Conservation (phyloP, 2,888 invertebrate species). For the Macrosoma leucophasiata region DNA sequence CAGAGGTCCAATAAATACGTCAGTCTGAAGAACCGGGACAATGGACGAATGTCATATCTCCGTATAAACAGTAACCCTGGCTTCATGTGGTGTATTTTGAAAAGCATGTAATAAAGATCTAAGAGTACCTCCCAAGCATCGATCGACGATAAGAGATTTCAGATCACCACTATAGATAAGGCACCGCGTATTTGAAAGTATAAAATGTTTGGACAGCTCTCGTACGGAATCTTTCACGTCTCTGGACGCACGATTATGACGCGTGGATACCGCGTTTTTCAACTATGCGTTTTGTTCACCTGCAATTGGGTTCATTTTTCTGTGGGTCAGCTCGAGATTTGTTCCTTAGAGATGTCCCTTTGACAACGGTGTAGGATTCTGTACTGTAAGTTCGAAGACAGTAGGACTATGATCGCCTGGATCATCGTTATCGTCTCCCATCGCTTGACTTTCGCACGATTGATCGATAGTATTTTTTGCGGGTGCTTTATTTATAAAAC, state of each 20-base stretch:
- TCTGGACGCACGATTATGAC: slow-evolving; percentile 64
- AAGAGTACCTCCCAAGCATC: slow-evolving; percentile 60
- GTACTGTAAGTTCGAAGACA: too few relatives aligned
- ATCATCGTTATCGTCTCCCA: slow-evolving; percentile 54
- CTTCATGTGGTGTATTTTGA: slow-evolving; percentile 31
- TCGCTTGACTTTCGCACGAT: slow-evolving; percentile 72
- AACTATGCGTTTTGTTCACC: slow-evolving; percentile 31
- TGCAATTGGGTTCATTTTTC: slow-evolving; percentile 34
- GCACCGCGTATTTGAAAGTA: slow-evolving; percentile 69
- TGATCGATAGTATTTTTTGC: slow-evolving; percentile 76
- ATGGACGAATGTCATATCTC: too few relatives aligned
- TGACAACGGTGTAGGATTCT: slow-evolving; percentile 11
- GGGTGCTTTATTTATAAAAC: slow-evolving; percentile 72
- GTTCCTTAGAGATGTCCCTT: slow-evolving; percentile 31
- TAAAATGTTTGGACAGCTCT: slow-evolving; percentile 74
- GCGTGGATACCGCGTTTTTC: slow-evolving; percentile 32
- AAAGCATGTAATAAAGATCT: slow-evolving; percentile 72
- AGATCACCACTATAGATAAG: slow-evolving; percentile 72
- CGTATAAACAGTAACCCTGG: slow-evolving; percentile 56
- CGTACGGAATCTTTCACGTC: slow-evolving; percentile 71
- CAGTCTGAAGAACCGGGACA: slow-evolving; percentile 51
- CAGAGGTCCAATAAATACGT: slow-evolving; percentile 64
- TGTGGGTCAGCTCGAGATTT: slow-evolving; percentile 21
- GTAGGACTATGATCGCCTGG: too few relatives aligned
- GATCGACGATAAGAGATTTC: slow-evolving; percentile 63